Percentiles rank a stretch among this genome's conserved stretches.
Conservation (phyloP, 2,888 invertebrate species). For the Drosophila percnosoma region DNA sequence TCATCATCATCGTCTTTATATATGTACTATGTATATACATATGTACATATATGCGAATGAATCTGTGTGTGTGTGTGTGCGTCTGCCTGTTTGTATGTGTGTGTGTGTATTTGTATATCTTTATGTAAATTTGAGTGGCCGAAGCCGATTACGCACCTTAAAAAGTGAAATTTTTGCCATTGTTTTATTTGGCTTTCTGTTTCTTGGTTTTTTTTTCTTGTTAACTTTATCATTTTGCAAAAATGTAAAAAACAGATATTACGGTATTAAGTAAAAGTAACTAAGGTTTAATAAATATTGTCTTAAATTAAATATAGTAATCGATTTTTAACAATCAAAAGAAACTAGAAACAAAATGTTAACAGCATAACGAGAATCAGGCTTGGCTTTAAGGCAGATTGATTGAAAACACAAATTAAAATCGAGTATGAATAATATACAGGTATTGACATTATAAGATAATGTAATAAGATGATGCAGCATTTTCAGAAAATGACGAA, state of each 20-base stretch:
- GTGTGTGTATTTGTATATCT: slow-evolving; percentile 13
- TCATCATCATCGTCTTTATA: slow-evolving; percentile 40
- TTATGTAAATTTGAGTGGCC: slow-evolving; percentile 54
- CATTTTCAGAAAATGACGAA: not conserved
- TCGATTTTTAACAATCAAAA: not conserved
- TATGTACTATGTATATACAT: not conserved
- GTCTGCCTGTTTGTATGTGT: not conserved
- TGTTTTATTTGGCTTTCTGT: slow-evolving; percentile 59
- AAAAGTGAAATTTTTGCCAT: slow-evolving; percentile 78
- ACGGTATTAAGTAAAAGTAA: not conserved
- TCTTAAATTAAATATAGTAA: not conserved
- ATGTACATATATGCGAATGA: not conserved
- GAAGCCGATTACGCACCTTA: slow-evolving; percentile 78
- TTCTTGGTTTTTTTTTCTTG: slow-evolving; percentile 7
- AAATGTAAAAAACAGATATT: slow-evolving; percentile 5
- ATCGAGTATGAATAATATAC: not conserved
- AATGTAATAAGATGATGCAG: not conserved
- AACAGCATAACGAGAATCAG: not conserved
- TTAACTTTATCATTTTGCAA: slow-evolving; percentile 24
- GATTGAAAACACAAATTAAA: not conserved
- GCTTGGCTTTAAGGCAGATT: not conserved
- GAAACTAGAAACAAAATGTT: not conserved
- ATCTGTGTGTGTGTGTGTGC: not conserved
- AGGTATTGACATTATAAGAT: not conserved
- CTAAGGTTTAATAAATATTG: not conserved